A percentile compares a stretch with the other conserved stretches of the same genome.
Conservation (phyloP, 30 jellyfish, hydroid and myxozoan species). For the Hydra vulgaris region DNA sequence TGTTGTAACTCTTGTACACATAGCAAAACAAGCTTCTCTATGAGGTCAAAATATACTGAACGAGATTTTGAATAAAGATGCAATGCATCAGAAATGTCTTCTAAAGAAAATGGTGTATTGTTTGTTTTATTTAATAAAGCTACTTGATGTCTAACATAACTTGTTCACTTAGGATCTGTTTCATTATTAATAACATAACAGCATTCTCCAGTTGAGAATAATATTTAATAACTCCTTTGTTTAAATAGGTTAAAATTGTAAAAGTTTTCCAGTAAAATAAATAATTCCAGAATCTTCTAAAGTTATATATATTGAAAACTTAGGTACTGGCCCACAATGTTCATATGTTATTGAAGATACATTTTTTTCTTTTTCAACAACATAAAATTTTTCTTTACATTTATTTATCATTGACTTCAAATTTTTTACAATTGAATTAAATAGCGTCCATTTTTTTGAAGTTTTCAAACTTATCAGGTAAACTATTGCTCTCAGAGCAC, state of each 20-base stretch:
- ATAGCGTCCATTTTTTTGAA: not conserved
- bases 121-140: not conserved
- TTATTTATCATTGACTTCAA: too few species aligned
- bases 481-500: too few species aligned
- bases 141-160: not conserved
- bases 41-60: not conserved
- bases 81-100: not conserved
- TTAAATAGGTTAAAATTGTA: not conserved
- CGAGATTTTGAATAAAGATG: not conserved
- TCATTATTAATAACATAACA: too few species aligned
- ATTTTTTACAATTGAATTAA: too few species aligned
- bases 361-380: not conserved
- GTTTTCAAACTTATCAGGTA: not conserved
- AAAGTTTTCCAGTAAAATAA: not conserved
- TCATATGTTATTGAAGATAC: not conserved
- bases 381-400: not conserved
- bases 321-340: not conserved
- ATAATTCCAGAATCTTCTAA: not conserved
- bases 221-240: not conserved
- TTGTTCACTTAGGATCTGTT: not conserved
- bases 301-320: not conserved
- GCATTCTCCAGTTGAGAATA: not conserved
- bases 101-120: not conserved
- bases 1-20: not conserved
- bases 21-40: not conserved